Evolutionary conservation across 1,140 invertebrate genomes (phyloP).

Genomic region (Trichomalopsis sarcophagae): DNA sequence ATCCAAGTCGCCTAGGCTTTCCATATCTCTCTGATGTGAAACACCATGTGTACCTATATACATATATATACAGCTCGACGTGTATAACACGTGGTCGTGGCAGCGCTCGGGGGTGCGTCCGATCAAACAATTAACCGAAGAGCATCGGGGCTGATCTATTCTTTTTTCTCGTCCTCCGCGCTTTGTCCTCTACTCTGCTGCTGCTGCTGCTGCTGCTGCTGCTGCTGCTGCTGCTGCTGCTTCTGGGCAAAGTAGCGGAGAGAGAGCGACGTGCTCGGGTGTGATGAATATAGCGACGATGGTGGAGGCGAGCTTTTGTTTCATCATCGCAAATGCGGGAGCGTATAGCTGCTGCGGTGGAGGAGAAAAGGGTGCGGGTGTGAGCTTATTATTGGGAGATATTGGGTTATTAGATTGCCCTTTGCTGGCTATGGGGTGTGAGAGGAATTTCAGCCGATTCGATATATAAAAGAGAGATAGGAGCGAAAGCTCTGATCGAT

Average conservation of each 20-base stretch:
- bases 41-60: neutral
- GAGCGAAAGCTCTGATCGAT: neutral
- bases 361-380: no score
- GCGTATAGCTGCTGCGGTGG: no score
- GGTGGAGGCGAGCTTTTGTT: neutral
- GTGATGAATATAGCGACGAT: neutral
- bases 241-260: neutral
- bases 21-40: no score
- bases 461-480: neutral
- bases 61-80: no score
- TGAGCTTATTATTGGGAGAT: neutral
- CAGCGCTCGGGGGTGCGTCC: constrained; percentile 1
- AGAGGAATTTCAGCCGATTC: neutral
- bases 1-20: neutral
- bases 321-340: neutral
- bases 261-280: neutral
- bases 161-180: neutral
- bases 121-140: constrained; percentile 53
- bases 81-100: neutral
- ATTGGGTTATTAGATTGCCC: neutral
- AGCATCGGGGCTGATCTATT: neutral
- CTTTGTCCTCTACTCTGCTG: neutral
- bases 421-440: neutral
- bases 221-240: neutral
- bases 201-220: neutral